A percentile compares a stretch with the other conserved stretches of the same genome.
Conservation (phyloP, 2,113 vertebrate genomes). For the Pterophyllum scalare region DNA sequence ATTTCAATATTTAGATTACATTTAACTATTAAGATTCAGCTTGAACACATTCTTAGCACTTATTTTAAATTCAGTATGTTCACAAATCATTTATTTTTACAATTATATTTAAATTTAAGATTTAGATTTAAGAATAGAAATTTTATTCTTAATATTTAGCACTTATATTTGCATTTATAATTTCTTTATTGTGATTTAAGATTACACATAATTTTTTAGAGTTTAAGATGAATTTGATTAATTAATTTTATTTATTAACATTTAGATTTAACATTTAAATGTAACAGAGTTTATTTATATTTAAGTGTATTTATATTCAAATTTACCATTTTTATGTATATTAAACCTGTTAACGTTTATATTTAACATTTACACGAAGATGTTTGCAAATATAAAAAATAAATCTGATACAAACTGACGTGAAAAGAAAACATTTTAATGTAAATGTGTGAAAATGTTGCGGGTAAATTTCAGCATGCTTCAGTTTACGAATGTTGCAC, state of each 20-base stretch:
- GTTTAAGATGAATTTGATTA: neutral
- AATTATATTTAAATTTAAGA: too few relatives aligned
- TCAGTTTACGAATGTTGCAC: accelerated
- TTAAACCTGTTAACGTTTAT: neutral
- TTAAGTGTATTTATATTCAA: too few relatives aligned
- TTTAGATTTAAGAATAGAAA: neutral
- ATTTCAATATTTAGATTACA: neutral
- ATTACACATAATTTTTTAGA: too few relatives aligned
- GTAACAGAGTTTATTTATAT: too few relatives aligned
- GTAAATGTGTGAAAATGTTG: neutral
- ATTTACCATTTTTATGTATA: neutral
- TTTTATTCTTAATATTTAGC: too few relatives aligned
- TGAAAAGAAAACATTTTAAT: neutral
- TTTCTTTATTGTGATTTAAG: neutral
- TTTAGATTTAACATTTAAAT: neutral
- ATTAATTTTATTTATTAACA: neutral
- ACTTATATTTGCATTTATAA: too few relatives aligned
- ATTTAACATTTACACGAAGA: neutral
- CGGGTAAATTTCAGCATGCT: neutral
- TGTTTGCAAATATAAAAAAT: neutral
- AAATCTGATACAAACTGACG: neutral
- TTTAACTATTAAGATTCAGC: neutral
- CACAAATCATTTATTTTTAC: too few relatives aligned
- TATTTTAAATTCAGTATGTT: too few relatives aligned
- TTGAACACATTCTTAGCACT: neutral